A percentile compares a stretch with the other conserved stretches of the same genome.
Conservation (phyloP, 1,140 invertebrate species). For the Scaptomyza hsui region DNA sequence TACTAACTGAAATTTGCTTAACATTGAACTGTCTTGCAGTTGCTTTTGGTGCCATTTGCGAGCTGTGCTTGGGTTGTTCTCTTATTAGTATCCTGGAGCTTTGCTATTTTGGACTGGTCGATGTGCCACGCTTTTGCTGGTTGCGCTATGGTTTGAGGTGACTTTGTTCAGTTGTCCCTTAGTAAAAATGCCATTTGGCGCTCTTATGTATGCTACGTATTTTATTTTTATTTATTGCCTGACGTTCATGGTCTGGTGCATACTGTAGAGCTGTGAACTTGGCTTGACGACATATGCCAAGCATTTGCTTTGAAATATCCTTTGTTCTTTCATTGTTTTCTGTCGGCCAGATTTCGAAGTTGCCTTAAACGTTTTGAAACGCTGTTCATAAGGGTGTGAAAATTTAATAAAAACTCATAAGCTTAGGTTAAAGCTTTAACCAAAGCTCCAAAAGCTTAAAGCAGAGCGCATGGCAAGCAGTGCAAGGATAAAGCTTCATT, state of each 20-base stretch:
- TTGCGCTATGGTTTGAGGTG: neutral
- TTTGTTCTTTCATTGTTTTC: constrained; percentile 26
- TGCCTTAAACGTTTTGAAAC: neutral
- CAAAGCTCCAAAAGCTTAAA: neutral
- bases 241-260: constrained; percentile 40
- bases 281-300: constrained; percentile 46
- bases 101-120: constrained; percentile 88
- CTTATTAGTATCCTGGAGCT: constrained; percentile 89
- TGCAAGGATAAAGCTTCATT: neutral
- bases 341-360: constrained; percentile 6
- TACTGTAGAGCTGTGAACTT: constrained; percentile 34
- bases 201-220: constrained; percentile 24
- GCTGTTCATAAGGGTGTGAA: neutral
- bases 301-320: constrained; percentile 29
- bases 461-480: constrained; percentile 1
- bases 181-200: constrained; percentile 12
- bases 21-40: constrained; percentile 84
- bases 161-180: constrained; percentile 14
- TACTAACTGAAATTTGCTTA: neutral
- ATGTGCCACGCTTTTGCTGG: constrained; percentile 57
- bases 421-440: neutral
- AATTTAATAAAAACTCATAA: neutral
- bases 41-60: constrained; percentile 89
- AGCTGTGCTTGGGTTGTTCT: constrained; percentile 90
- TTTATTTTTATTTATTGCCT: constrained; percentile 36